These are phyloP conservation scores for Drosophila burlai DNA, from an alignment of 1,140 invertebrate genomes.

Conservation along the genomic window DNA sequence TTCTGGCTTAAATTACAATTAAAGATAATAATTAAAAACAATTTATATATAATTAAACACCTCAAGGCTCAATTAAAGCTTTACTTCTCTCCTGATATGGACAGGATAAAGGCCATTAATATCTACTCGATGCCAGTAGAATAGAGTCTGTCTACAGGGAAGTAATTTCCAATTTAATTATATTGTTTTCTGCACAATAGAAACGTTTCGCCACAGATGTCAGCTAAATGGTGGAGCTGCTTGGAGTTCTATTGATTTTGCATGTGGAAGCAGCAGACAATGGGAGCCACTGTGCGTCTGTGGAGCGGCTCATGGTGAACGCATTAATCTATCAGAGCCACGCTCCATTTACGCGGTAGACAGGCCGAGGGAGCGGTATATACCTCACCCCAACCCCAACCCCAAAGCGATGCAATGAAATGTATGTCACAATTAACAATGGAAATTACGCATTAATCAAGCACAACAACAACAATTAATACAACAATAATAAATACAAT, in stretches of 20 bases:
- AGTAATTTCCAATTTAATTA: constrained; percentile 44
- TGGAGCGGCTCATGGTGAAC: constrained; percentile 43
- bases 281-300: constrained; percentile 15
- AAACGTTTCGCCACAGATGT: constrained; percentile 2
- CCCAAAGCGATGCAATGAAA: constrained; percentile 24
- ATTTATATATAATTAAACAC: not conserved
- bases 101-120: not conserved
- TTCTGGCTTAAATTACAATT: too few species aligned
- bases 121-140: not conserved
- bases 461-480: constrained; percentile 26
- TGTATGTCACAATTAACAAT: constrained; percentile 75
- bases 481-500: constrained; percentile 27
- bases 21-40: not conserved
- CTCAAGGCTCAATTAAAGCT: not conserved
- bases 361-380: constrained; percentile 17
- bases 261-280: constrained; percentile 39
- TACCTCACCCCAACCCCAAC: not conserved
- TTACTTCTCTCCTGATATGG: not conserved
- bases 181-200: constrained; percentile 47
- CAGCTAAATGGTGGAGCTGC: constrained; percentile 23
- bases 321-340: constrained; percentile 78
- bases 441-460: constrained; percentile 79
- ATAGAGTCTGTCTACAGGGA: not conserved
- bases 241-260: constrained; percentile 65
- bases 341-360: constrained; percentile 70